A percentile compares a stretch with the other conserved stretches of the same genome.
Evolutionary conservation across 2,113 vertebrate genomes (phyloP).

Genomic region (Sigmodon hispidus): DNA sequence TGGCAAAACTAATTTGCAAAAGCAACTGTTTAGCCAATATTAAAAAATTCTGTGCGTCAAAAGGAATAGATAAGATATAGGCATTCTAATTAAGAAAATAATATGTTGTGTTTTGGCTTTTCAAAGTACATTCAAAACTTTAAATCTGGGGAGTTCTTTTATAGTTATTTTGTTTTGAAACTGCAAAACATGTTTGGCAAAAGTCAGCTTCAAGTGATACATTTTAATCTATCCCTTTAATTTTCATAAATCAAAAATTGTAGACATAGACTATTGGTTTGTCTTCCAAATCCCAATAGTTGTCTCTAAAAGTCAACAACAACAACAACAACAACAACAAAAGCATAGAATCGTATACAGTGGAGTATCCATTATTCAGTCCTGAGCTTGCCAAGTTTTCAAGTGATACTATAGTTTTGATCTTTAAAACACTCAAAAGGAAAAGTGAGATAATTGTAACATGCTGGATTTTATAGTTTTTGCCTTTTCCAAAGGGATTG

Average conservation of each 20-base stretch:
- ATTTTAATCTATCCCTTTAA: not conserved
- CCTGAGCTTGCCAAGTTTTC: constrained; percentile 59
- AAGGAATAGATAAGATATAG: not conserved
- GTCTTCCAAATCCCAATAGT: constrained; percentile 39
- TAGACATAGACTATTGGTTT: constrained; percentile 8
- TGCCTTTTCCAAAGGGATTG: constrained; percentile 68
- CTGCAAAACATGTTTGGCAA: constrained; percentile 11
- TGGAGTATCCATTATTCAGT: constrained; percentile 34
- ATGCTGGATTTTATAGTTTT: constrained; percentile 67
- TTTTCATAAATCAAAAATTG: not conserved
- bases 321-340: not conserved
- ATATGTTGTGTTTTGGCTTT: not conserved
- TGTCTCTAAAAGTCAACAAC: not conserved
- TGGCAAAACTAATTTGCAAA: constrained; percentile 3
- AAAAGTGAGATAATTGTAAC: constrained; percentile 61
- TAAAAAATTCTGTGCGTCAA: not conserved
- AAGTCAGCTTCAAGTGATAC: constrained; percentile 2
- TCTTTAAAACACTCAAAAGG: constrained; percentile 63
- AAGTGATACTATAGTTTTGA: constrained; percentile 56
- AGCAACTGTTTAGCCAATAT: constrained; percentile 69
- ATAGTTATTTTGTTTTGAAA: not conserved
- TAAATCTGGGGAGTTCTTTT: not conserved
- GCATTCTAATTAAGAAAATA: constrained; percentile 10
- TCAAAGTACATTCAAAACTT: not conserved
- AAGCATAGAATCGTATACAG: not conserved